phyloP scores from a whole-genome alignment of 2,113 vertebrate species.

The Lepisosteus osseus region DNA sequence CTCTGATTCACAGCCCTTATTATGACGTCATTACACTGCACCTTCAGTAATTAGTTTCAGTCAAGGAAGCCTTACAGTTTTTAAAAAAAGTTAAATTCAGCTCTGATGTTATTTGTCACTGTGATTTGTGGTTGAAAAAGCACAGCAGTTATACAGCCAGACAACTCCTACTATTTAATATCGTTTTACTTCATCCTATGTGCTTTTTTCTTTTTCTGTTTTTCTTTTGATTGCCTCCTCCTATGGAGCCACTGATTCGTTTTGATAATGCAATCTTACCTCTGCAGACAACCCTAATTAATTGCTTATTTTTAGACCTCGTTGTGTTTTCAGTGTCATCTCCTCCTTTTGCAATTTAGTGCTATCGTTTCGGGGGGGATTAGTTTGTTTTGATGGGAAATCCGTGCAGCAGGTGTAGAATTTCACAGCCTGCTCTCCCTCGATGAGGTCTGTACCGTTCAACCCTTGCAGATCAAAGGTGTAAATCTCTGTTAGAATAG shows the following conservation, averaged over 20 bases:
- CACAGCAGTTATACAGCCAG: no score
- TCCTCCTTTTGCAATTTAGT: not conserved
- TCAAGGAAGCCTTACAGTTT: no score
- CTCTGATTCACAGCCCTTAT: no score
- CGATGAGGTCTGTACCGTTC: not conserved
- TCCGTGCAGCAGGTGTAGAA: not conserved
- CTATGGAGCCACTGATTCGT: not conserved
- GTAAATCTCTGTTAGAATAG: not conserved
- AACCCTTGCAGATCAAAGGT: not conserved
- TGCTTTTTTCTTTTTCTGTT: no score
- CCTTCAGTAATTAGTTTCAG: no score
- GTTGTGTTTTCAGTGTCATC: not conserved
- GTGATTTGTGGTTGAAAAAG: no score
- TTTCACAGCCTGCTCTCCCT: conserved; percentile 4
- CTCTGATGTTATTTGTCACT: no score
- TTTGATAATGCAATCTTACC: conserved; percentile 20
- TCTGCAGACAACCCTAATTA: conserved; percentile 29
- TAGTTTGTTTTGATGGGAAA: not conserved
- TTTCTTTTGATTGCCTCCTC: no score
- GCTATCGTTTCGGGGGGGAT: not conserved
- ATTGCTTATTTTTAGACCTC: not conserved
- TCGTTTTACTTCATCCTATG: no score
- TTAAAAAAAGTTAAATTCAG: no score
- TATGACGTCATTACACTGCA: no score
- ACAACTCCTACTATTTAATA: no score